phyloP scores from a whole-genome alignment of 2,113 vertebrate species.

The Gymnocephalus cernua region DNA sequence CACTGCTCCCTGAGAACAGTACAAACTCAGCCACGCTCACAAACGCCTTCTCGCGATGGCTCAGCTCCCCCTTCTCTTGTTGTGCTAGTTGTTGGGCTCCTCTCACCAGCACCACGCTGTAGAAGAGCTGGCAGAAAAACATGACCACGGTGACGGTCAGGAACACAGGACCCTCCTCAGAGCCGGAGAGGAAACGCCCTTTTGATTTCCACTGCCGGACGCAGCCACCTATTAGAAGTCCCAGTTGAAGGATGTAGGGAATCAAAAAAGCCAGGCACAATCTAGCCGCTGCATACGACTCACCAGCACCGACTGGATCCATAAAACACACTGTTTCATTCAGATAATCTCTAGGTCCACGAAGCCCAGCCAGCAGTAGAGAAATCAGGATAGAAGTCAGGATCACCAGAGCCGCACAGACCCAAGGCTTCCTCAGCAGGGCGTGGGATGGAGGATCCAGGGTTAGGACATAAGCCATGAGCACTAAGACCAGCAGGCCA shows the following conservation, averaged over 20 bases:
- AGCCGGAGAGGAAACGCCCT: slow-evolving; percentile 55
- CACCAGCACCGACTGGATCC: slow-evolving; percentile 73
- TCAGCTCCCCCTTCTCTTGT: slow-evolving; percentile 38
- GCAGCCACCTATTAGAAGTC: slow-evolving; percentile 57
- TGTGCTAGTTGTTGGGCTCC: slow-evolving; percentile 58
- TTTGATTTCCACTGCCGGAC: slow-evolving; percentile 54
- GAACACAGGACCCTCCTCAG: slow-evolving; percentile 34
- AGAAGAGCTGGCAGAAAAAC: slow-evolving; percentile 80
- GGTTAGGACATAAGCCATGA: slow-evolving; percentile 69
- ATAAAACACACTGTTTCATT: slow-evolving; percentile 74
- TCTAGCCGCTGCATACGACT: slow-evolving; percentile 81
- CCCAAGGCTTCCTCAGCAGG: slow-evolving; percentile 27
- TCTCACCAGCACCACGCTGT: slow-evolving; percentile 75
- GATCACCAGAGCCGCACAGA: slow-evolving; percentile 62
- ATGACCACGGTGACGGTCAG: slow-evolving; percentile 28
- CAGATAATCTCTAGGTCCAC: slow-evolving; percentile 58
- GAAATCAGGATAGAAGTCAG: slow-evolving; percentile 71
- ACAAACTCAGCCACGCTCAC: slow-evolving; percentile 84
- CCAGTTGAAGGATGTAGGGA: slow-evolving; percentile 73
- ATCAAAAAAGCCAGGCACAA: slow-evolving; percentile 82
- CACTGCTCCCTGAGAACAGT: slow-evolving; percentile 83
- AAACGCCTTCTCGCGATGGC: slow-evolving; percentile 58
- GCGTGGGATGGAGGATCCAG: slow-evolving; percentile 48
- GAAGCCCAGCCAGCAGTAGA: slow-evolving; percentile 69
- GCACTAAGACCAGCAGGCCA: slow-evolving; percentile 75